A percentile compares a stretch with the other conserved stretches of the same genome.
Evolutionary conservation across 2,797 vertebrate species (phyloP).

Genomic region (Nannoperca obscura): DNA sequence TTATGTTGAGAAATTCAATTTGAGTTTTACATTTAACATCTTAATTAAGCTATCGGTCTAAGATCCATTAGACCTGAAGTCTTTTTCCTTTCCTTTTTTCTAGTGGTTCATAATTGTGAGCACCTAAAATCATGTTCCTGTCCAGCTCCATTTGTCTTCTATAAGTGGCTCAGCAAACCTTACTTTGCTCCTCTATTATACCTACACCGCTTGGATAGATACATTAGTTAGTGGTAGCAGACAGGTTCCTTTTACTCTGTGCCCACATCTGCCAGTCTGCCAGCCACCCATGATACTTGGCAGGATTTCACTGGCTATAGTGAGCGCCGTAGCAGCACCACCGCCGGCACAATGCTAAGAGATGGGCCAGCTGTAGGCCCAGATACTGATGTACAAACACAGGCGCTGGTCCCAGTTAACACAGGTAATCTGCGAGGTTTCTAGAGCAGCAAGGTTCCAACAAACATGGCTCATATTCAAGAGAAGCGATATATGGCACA

Average conservation of each 20-base stretch:
- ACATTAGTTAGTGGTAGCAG: constrained; percentile 68
- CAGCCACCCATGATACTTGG: constrained; percentile 75
- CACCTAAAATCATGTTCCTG: constrained; percentile 70
- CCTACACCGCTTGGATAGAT: constrained; percentile 64
- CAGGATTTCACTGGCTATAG: constrained; percentile 66
- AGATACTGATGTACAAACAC: constrained; percentile 66
- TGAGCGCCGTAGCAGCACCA: constrained; percentile 56
- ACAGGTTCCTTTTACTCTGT: constrained; percentile 64
- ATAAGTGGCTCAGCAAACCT: constrained; percentile 70
- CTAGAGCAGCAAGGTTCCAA: constrained; percentile 51
- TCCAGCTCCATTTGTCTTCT: constrained; percentile 74
- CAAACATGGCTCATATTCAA: constrained; percentile 53
- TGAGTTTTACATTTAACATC: constrained; percentile 53
- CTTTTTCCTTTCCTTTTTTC: constrained; percentile 23
- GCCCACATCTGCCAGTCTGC: constrained; percentile 64
- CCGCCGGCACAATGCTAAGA: constrained; percentile 48
- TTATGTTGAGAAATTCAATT: constrained; percentile 26
- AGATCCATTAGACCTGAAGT: constrained; percentile 42
- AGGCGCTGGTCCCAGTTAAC: constrained; percentile 52
- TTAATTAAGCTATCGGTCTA: constrained; percentile 50
- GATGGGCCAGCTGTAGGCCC: constrained; percentile 66
- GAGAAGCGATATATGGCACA: constrained; percentile 13
- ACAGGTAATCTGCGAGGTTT: constrained; percentile 62
- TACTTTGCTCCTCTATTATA: constrained; percentile 70
- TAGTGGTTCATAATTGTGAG: constrained; percentile 57